Base-by-base conservation (phyloP, 2,797 vertebrate species). In the Astyanax mexicanus region DNA sequence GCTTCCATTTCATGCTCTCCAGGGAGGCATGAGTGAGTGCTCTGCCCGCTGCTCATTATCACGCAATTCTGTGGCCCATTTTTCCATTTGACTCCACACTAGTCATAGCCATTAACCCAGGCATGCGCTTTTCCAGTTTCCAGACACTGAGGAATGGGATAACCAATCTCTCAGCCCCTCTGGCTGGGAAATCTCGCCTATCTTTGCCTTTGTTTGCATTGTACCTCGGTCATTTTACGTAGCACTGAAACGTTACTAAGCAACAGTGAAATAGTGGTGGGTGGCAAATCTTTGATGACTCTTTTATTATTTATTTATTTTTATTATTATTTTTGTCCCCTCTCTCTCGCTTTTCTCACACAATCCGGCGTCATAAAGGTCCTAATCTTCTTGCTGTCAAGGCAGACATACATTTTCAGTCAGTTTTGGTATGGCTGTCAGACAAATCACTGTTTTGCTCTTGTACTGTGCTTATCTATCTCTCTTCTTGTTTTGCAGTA, bases 1-100 rank as follows among this genome's bases (percentile, higher is more conserved):
- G 32, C 62, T 84, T 83, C 69, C 68, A 77, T 83, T 80, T 77
- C 60, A 5, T 47, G 12, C 32, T 84, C 77, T 78, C 74, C 71
- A 73, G 74, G 75, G 82, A 84, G 32, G 70, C 54, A 11, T 6
- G 51, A 57, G 58, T 52, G 69, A 10, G 15, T 45, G 49, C 42
- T 76, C 61, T 70, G 65, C 19, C 72, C 62, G 49, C 64, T 74
- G 44, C 62, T 83, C 73, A 77, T 82, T 72, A 75, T 78, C 74
- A 65, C 29, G 38, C 69, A 2, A 40, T 67, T 37, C 27, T 6
- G 10, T 57, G 58, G 32, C 49, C 38, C 40, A 77, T 75, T 81
- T 80, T 69, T 40, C 52, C 66, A 13, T 82, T 37, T 51, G 73
- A 62, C 69, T 75, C 75, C 47, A 70, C 17, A 12, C 35, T 57